A percentile compares a stretch with the other conserved stretches of the same genome.
Conservation (phyloP, 2,888 invertebrate genomes). For the Tipula vernalis region DNA sequence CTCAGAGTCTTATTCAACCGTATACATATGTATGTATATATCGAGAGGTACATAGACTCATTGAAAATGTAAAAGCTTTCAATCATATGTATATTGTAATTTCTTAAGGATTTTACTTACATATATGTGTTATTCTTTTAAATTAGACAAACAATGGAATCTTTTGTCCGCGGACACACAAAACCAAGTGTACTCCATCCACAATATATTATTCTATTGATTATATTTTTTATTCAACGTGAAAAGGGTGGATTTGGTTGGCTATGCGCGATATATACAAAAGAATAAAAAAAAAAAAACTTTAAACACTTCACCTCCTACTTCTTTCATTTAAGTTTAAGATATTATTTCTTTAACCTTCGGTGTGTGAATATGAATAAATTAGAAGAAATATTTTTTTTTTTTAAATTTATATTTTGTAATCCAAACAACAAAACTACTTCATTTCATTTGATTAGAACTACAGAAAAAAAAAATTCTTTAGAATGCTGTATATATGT, state of each 20-base stretch:
- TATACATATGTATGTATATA: neutral
- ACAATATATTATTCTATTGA: neutral
- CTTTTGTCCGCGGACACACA: neutral
- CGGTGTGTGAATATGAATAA: neutral
- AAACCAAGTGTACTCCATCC: neutral
- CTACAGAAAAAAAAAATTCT: neutral
- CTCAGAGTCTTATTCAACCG: neutral
- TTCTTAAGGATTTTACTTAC: neutral
- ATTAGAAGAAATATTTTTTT: neutral
- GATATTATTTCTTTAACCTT: neutral
- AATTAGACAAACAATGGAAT: neutral
- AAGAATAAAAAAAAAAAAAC: neutral
- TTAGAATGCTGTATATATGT: neutral
- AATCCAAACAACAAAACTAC: neutral
- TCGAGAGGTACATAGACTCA: neutral
- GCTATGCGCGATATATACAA: neutral
- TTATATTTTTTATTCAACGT: neutral
- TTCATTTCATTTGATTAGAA: neutral
- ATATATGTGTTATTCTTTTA: neutral
- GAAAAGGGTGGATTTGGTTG: neutral
- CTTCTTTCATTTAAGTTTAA: neutral
- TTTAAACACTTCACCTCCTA: constrained; percentile 4
- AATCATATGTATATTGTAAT: neutral
- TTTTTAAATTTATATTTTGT: neutral
- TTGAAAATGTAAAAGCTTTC: neutral